phyloP scores from a whole-genome alignment of 2,888 invertebrate genomes.

The Nyleta sp. region DNA sequence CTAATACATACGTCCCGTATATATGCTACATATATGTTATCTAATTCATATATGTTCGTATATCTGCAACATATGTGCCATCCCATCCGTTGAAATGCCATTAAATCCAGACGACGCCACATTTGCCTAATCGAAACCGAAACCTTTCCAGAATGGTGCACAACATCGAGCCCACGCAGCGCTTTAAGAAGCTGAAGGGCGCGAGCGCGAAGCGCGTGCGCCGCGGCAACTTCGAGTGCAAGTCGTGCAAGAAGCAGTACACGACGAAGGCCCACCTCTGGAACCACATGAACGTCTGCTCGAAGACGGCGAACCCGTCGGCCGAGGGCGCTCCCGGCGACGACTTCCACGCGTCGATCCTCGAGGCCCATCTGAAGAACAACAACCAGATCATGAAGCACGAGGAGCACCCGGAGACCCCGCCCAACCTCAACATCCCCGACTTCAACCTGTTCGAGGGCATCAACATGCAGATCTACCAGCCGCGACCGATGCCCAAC shows the following conservation, averaged over 20 bases:
- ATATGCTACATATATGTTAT: too few relatives aligned
- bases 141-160: conserved; percentile 75
- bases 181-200: conserved; percentile 63
- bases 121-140: too few relatives aligned
- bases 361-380: conserved; percentile 78
- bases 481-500: conserved; percentile 79
- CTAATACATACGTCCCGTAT: too few relatives aligned
- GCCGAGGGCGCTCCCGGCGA: conserved; percentile 11
- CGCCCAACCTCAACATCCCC: conserved; percentile 78
- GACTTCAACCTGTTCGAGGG: conserved; percentile 81
- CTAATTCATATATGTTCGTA: too few relatives aligned
- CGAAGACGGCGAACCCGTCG: conserved; percentile 57
- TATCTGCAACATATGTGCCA: too few relatives aligned
- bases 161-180: conserved; percentile 71
- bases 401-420: conserved; percentile 65
- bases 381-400: conserved; percentile 77
- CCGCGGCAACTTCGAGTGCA: conserved; percentile 77
- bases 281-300: conserved; percentile 78
- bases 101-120: too few relatives aligned
- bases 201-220: conserved; percentile 55
- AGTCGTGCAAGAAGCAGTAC: conserved; percentile 78
- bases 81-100: too few relatives aligned
- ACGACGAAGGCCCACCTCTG: conserved; percentile 77
- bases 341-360: conserved; percentile 71
- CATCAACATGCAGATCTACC: conserved; percentile 80